Percentiles rank a stretch among this genome's conserved stretches.
Conservation (phyloP, 1,140 invertebrate species). For the Lepidostoma basale region DNA sequence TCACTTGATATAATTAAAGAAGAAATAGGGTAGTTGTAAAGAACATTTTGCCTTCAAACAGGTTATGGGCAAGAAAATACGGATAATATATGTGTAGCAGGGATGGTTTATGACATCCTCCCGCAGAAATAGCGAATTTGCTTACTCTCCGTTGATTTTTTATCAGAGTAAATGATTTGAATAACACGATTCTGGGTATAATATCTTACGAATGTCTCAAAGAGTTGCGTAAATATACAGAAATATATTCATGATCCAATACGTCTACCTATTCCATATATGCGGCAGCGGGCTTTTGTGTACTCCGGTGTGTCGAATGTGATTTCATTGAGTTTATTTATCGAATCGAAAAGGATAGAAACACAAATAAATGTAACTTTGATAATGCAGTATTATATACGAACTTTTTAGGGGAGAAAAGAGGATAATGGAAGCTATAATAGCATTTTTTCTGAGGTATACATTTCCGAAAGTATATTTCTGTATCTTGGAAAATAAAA, state of each 20-base stretch:
- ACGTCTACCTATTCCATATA: background rate
- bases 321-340: background rate
- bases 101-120: background rate
- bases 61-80: too few relatives aligned
- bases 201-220: background rate
- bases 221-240: background rate
- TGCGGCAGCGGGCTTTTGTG: background rate
- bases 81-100: background rate
- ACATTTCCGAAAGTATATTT: too few relatives aligned
- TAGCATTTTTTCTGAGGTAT: too few relatives aligned
- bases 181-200: background rate
- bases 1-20: too few relatives aligned
- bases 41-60: too few relatives aligned
- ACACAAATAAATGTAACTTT: too few relatives aligned
- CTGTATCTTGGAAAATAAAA: too few relatives aligned
- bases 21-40: too few relatives aligned
- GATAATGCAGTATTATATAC: too few relatives aligned
- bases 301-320: background rate
- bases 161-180: background rate
- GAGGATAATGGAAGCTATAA: too few relatives aligned
- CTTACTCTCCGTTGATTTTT: background rate
- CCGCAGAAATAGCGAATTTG: background rate
- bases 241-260: too few relatives aligned
- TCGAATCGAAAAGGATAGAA: background rate
- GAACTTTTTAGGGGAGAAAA: too few relatives aligned